Evolutionary conservation across 2,888 invertebrate species (phyloP), one percentile per base, ranked within the genome.

Genomic region (Metopia argyrocephala): DNA sequence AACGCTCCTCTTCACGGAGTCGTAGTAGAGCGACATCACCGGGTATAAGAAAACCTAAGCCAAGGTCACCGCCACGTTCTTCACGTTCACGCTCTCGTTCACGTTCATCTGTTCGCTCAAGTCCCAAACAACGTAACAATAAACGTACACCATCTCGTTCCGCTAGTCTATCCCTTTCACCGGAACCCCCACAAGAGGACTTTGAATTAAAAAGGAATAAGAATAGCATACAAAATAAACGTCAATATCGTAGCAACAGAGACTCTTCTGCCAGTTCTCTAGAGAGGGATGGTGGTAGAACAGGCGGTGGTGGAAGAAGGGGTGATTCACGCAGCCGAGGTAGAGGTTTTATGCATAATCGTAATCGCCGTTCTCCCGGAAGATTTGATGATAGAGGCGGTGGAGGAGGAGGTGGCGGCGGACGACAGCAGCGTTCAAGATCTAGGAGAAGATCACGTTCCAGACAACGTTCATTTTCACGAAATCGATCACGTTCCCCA

Each of bases 211-310:
- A 94, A 86, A 92, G 96, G 91, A 94, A 96, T 91, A 93, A 94
- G 90, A 92, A 96, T 90, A 92, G 96, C 90, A 93, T 95, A 12
- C 96, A 97, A 89, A 96, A 96, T 89, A 97, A 97, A 87, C 93
- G 97, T 9, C 96, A 97, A 84, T 97, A 97, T 88, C 93, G 96
- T 15, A 96, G 95, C 71, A 96, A 96, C 87, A 94, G 95, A 78
- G 96, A 96, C 87, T 96, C 95, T 3, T 95, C 94, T 2, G 93
- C 92, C 27, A 89, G 89, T 69, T 90, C 90, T 2, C 84, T 89
- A n/a, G 90, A 89, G 68, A 87, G 87, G 62, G 86, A 83, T 21
- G 85, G 86, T 48, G 85, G 84, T 4, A 84, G 89, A 38, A 66
- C 84, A 7, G 82, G 83, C 45, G 85, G 86, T 66, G 85, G 87